Evolutionary conservation across 2,113 vertebrate species (phyloP), one percentile per base, ranked within the genome.

Genomic region (Heteronetta atricapilla): DNA sequence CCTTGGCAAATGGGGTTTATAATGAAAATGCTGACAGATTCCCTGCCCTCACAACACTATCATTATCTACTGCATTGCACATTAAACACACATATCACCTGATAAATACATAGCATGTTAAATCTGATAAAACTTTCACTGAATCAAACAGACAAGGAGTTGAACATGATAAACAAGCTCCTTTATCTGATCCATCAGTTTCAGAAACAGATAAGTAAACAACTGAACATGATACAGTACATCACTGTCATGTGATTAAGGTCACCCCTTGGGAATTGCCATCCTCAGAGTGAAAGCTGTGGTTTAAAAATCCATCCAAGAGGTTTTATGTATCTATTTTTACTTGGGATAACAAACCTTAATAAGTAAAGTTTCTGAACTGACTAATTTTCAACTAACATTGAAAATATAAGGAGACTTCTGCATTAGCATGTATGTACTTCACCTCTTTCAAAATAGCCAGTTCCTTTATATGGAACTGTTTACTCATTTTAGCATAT

Each of bases 51-150:
- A 36, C 63, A 93, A 46, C 82, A 52, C 56, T 89, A 33, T 68
- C 1, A 4, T 97, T 97, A 97, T 97, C 96, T 97, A 56, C 82
- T 85, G 64, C 90, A 89, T 64, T 92, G 82, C 89, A 91, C 95
- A 96, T 97, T 95, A 96, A 93, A 94, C 23, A 81, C 62, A 87
- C 95, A 90, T 95, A 92, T 75, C 80, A 92, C 92, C 93, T 95
- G 95, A 97, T 97, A 97, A 97, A 97, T 82, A 96, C 92, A 87
- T 90, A 92, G 67, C 87, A 77, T 46, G 81, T 89, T 96, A 94
- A 96, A 97, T 97, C 95, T 96, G 96, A 97, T 97, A 96, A 97
- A 96, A 96, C 82, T 87, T 96, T 94, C 81, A 94, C 90, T 95
- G 95, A 96, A 93, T 96, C 94, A 96, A 96, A 87, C 18, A 97